Evolutionary conservation across 1,140 invertebrate species (phyloP).

Genomic region (Calosoma granatense): DNA sequence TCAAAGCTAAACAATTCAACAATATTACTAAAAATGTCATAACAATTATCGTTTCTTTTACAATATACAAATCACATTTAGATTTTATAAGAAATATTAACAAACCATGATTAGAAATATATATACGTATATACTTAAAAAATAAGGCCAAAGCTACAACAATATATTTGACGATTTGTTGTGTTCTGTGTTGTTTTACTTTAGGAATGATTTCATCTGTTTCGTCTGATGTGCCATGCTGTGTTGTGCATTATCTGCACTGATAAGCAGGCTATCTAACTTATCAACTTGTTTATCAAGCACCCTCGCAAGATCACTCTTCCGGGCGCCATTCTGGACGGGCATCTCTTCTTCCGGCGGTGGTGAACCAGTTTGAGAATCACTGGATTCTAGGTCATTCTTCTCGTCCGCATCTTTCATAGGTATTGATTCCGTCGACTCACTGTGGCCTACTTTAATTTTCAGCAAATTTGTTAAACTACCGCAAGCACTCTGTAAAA

Average conservation of each 20-base stretch:
- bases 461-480: slow-evolving; percentile 52
- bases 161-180: background rate
- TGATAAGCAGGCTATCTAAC: slow-evolving; percentile 48
- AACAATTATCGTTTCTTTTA: too few species aligned
- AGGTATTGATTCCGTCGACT: slow-evolving; percentile 14
- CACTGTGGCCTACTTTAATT: slow-evolving; percentile 36
- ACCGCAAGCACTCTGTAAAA: slow-evolving; percentile 50
- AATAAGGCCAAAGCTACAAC: slow-evolving; percentile 3
- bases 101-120: background rate
- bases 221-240: slow-evolving; percentile 60
- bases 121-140: too few species aligned
- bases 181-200: slow-evolving; percentile 32
- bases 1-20: background rate
- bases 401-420: slow-evolving; percentile 27
- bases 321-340: slow-evolving; percentile 27
- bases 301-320: slow-evolving; percentile 33
- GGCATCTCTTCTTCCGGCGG: slow-evolving; percentile 22
- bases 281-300: slow-evolving; percentile 47
- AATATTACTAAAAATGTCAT: too few species aligned
- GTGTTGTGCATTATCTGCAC: slow-evolving; percentile 54
- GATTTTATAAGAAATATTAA: background rate
- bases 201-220: slow-evolving; percentile 56
- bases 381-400: slow-evolving; percentile 24
- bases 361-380: slow-evolving; percentile 35
- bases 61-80: background rate